Evolutionary conservation across 2,888 invertebrate genomes (phyloP).

Genomic region (Strigamia transsilvanica): DNA sequence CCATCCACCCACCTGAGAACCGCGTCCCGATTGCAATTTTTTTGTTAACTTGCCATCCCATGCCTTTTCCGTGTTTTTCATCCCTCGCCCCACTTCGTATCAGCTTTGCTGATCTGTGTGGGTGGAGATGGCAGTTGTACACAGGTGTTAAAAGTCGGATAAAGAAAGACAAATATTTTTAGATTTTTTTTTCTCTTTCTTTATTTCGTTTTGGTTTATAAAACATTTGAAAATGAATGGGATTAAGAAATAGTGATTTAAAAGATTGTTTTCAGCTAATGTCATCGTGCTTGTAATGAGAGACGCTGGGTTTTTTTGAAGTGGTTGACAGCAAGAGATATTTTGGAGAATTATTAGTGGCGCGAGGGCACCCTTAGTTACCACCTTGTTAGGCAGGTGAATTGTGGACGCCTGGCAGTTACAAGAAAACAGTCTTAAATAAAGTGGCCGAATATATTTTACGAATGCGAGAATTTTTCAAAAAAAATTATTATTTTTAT

Average conservation of each 20-base stretch:
- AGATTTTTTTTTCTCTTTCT: not conserved
- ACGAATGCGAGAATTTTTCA: too few species aligned
- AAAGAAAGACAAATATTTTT: slow-evolving; percentile 9
- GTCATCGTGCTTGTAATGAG: too few species aligned
- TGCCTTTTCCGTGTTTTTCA: too few species aligned
- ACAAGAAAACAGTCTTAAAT: not conserved
- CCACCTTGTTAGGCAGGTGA: slow-evolving; percentile 7
- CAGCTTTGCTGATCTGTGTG: not conserved
- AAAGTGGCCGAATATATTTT: too few species aligned
- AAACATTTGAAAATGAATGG: not conserved
- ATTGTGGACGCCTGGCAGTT: slow-evolving; percentile 6
- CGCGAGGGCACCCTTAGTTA: slow-evolving; percentile 8
- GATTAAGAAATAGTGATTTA: not conserved
- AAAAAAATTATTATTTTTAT: too few species aligned
- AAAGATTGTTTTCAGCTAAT: too few species aligned
- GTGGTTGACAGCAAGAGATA: slow-evolving; percentile 14
- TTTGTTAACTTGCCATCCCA: not conserved
- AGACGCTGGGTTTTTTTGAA: not conserved
- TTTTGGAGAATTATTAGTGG: slow-evolving; percentile 5
- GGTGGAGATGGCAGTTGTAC: not conserved
- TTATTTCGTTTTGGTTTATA: too few species aligned
- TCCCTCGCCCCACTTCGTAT: not conserved
- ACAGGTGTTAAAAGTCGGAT: slow-evolving; percentile 20
- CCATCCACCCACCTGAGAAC: slow-evolving; percentile 17
- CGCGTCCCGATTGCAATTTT: not conserved